Conservation (phyloP, 1,140 invertebrate genomes). For the Neodiprion virginianus region DNA sequence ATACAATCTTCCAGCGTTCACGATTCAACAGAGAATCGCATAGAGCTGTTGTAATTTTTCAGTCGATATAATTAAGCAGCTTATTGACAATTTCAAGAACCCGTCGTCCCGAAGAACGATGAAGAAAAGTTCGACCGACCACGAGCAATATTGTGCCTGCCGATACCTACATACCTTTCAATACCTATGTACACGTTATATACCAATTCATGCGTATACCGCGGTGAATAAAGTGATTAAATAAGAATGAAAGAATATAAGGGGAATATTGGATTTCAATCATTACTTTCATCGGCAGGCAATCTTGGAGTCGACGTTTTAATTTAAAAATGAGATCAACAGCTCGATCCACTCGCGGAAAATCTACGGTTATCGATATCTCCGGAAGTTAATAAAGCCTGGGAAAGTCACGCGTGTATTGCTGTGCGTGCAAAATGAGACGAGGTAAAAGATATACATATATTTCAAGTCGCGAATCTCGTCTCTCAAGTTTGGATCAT, state of each 20-base stretch:
- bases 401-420: too few relatives aligned
- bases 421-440: too few relatives aligned
- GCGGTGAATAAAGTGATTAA: background rate
- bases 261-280: constrained; percentile 7
- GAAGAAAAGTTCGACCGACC: background rate
- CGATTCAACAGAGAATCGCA: too few relatives aligned
- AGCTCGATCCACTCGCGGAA: background rate
- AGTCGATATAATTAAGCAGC: background rate
- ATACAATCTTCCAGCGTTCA: too few relatives aligned
- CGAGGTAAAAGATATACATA: too few relatives aligned
- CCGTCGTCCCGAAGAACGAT: background rate
- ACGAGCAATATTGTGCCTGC: background rate
- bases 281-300: constrained; percentile 7
- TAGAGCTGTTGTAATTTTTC: too few relatives aligned
- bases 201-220: too few relatives aligned
- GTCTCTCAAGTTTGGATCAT: too few relatives aligned
- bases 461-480: too few relatives aligned
- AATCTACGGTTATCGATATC: too few relatives aligned
- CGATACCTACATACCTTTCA: background rate
- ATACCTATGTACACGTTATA: too few relatives aligned
- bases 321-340: background rate
- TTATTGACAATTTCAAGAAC: background rate
- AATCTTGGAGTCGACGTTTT: background rate
- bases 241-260: background rate
- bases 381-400: too few relatives aligned